Conservation (phyloP, 2,797 vertebrate genomes). For the Propithecus deckenii region DNA sequence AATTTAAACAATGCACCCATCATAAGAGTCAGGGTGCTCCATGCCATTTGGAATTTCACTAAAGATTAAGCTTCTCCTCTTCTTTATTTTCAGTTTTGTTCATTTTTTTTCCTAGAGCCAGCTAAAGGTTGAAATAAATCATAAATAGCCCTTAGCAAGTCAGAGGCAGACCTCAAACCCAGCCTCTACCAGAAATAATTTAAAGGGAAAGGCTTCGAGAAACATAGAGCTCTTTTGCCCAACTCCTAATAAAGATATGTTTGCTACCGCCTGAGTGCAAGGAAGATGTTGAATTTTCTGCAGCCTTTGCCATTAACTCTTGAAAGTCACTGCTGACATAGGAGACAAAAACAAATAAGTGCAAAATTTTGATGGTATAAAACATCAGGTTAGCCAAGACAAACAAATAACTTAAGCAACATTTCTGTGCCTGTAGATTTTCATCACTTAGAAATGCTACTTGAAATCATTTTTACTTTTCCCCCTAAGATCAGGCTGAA, state of each 20-base stretch:
- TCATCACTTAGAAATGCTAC: not conserved
- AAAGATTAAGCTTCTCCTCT: not conserved
- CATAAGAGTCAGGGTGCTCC: not conserved
- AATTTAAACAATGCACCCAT: not conserved
- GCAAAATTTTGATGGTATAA: not conserved
- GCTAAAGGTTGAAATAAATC: slow-evolving; percentile 73
- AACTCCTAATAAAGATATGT: slow-evolving; percentile 17
- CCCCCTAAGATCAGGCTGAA: not conserved
- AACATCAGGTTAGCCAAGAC: not conserved
- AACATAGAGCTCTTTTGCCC: slow-evolving; percentile 49
- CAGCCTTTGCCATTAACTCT: not conserved
- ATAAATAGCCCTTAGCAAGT: slow-evolving; percentile 70
- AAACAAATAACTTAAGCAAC: not conserved
- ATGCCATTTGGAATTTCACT: not conserved
- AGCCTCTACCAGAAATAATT: slow-evolving; percentile 68
- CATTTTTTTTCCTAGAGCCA: slow-evolving; percentile 7
- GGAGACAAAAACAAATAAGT: not conserved
- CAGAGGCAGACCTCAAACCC: slow-evolving; percentile 69
- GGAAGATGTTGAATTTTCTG: slow-evolving; percentile 46
- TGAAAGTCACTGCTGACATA: not conserved
- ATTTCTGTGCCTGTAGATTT: not conserved
- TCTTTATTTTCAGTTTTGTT: slow-evolving; percentile 44
- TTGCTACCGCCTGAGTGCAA: not conserved
- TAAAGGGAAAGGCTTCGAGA: slow-evolving; percentile 72
- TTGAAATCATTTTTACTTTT: not conserved